These are phyloP conservation scores for Dromas ardeola DNA, from an alignment of 2,113 vertebrate species.

Conservation along the genomic window DNA sequence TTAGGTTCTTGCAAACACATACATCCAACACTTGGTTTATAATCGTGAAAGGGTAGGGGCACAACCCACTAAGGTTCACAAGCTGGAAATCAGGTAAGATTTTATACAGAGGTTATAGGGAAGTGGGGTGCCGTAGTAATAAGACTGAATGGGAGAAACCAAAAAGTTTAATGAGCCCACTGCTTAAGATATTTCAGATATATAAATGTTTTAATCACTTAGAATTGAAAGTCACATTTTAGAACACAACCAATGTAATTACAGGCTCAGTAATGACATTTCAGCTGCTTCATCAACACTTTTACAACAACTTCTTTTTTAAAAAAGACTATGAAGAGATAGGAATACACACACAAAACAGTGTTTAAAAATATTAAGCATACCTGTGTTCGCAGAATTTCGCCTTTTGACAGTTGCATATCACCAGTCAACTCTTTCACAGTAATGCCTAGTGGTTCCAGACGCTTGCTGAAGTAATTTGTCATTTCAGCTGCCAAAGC, in stretches of 20 bases:
- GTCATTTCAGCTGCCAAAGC: slow-evolving; percentile 99
- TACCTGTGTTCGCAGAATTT: slow-evolving; percentile 98
- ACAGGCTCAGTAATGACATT: background rate
- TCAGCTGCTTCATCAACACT: background rate
- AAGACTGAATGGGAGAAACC: background rate
- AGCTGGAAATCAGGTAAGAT: background rate
- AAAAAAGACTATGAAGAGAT: background rate
- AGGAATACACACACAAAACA: background rate
- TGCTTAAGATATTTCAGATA: background rate
- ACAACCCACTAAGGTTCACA: background rate
- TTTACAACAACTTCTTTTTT: background rate
- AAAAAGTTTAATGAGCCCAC: background rate
- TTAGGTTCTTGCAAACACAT: background rate
- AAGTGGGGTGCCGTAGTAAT: background rate
- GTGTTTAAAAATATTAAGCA: background rate
- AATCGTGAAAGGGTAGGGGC: background rate
- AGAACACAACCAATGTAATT: background rate
- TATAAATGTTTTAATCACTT: background rate
- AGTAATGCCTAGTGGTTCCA: slow-evolving; percentile 89
- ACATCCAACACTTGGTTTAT: background rate
- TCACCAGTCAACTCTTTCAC: slow-evolving; percentile 97
- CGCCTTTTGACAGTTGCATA: slow-evolving; percentile 97
- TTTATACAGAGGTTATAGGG: background rate
- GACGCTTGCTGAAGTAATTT: slow-evolving; percentile 95
- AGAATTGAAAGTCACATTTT: background rate